These are phyloP conservation scores for Eretmocerus hayati DNA, from an alignment of 2,888 invertebrate genomes.

Conservation along the genomic window DNA sequence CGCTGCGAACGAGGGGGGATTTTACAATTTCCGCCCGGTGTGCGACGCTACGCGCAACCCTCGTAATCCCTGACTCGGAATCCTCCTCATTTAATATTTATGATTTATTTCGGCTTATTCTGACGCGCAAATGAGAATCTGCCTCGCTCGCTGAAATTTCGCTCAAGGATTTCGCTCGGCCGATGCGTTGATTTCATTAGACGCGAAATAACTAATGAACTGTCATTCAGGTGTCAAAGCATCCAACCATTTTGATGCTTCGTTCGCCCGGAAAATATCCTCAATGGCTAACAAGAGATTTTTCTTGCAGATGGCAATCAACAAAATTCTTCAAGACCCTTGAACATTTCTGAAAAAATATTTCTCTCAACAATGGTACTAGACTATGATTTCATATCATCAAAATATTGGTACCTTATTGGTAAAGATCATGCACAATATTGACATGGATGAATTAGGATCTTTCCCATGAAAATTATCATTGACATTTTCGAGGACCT, in stretches of 20 bases:
- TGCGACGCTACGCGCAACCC: constrained; percentile 29
- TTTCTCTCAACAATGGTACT: too few relatives aligned
- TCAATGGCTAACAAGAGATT: too few relatives aligned
- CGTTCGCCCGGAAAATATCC: neutral
- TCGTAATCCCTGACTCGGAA: constrained; percentile 37
- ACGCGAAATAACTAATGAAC: neutral
- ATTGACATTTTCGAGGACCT: too few relatives aligned
- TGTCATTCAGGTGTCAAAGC: neutral
- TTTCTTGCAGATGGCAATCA: too few relatives aligned
- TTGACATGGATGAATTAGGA: too few relatives aligned
- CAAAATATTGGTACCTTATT: too few relatives aligned
- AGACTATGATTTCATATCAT: too few relatives aligned
- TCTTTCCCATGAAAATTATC: too few relatives aligned
- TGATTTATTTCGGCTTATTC: constrained; percentile 47
- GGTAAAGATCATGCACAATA: too few relatives aligned
- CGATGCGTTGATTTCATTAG: neutral
- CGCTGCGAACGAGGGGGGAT: constrained; percentile 23
- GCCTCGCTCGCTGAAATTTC: constrained; percentile 7
- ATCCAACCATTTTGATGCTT: neutral
- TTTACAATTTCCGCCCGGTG: constrained; percentile 38
- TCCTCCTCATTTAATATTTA: constrained; percentile 46
- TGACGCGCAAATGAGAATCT: constrained; percentile 40
- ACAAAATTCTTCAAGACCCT: too few relatives aligned
- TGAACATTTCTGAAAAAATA: too few relatives aligned
- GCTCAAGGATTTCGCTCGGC: constrained; percentile 25